These are phyloP conservation scores for Tetranychus cinnabarinus DNA, from an alignment of 1,140 invertebrate genomes.

Conservation along the genomic window DNA sequence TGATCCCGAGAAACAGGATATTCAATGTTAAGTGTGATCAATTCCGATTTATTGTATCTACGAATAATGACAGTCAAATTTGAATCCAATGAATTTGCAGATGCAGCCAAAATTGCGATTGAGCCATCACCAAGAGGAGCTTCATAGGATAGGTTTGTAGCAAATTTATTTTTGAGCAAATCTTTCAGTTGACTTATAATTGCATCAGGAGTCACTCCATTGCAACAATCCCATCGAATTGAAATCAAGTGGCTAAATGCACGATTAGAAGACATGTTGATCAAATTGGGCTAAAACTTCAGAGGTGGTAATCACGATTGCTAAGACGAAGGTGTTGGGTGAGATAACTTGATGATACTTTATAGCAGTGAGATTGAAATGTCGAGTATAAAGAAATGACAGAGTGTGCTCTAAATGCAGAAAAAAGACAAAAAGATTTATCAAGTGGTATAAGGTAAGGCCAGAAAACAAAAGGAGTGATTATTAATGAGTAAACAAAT, in stretches of 20 bases:
- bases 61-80: not conserved
- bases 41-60: not conserved
- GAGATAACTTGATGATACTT: no score
- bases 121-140: not conserved
- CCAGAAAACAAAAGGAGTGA: no score
- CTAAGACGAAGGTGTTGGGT: no score
- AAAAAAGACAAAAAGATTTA: no score
- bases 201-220: not conserved
- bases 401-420: no score
- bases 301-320: no score
- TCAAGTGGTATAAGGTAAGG: no score
- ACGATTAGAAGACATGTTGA: no score
- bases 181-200: not conserved
- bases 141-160: not conserved
- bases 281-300: no score
- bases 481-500: no score
- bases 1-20: not conserved
- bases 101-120: not conserved
- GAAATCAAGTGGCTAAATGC: not conserved
- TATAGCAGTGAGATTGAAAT: no score
- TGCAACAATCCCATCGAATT: not conserved
- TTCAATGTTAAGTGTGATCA: not conserved
- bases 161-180: not conserved
- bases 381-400: no score
- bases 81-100: not conserved